Conservation (phyloP, 2,888 invertebrate species). For the Scaptomyza caliginosa region DNA sequence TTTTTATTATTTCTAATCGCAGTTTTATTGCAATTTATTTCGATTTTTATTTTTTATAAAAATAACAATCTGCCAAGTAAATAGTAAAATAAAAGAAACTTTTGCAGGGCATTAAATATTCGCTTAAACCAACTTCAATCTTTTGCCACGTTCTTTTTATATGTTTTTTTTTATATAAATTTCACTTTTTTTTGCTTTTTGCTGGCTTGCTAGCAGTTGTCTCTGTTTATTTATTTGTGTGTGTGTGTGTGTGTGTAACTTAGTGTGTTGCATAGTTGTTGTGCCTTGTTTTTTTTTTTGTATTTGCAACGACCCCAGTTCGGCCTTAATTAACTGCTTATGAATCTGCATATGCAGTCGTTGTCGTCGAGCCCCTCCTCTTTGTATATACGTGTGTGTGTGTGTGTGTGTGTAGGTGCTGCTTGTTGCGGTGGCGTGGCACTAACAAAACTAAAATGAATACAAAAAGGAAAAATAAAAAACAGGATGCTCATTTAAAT, state of each 20-base stretch:
- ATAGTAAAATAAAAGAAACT: no score
- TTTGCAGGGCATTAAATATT: background rate
- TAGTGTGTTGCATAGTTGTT: slow-evolving; percentile 57
- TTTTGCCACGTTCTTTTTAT: background rate
- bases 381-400: background rate
- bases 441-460: slow-evolving; percentile 13
- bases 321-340: slow-evolving; percentile 80
- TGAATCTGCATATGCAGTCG: slow-evolving; percentile 76
- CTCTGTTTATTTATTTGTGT: slow-evolving; percentile 7
- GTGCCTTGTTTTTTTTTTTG: background rate
- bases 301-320: slow-evolving; percentile 52
- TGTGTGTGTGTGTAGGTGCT: slow-evolving; percentile 66
- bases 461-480: slow-evolving; percentile 2
- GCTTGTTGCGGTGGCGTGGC: slow-evolving; percentile 56
- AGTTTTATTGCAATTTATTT: background rate
- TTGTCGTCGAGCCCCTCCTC: slow-evolving; percentile 23
- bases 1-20: background rate
- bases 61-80: no score
- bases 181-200: slow-evolving; percentile 49
- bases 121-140: background rate
- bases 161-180: slow-evolving; percentile 34
- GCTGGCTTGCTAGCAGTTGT: slow-evolving; percentile 10
- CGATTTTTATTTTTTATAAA: no score
- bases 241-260: slow-evolving; percentile 17
- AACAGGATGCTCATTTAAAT: slow-evolving; percentile 80